Evolutionary conservation across 2,797 vertebrate species (phyloP), one percentile per base, ranked within the genome.

Genomic region (Staurois parvus): DNA sequence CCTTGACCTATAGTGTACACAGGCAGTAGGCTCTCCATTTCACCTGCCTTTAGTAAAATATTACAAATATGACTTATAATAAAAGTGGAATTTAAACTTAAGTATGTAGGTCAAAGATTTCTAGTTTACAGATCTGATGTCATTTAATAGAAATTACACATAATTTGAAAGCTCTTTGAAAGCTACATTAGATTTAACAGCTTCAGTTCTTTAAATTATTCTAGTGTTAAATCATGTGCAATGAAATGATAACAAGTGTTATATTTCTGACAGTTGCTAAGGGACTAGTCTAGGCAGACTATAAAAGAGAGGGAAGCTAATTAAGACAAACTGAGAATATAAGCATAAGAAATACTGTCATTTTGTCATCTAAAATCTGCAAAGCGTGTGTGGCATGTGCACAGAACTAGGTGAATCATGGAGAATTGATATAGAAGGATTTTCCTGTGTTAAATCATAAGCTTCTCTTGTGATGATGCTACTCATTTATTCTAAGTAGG

Each of bases 281-380:
- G 80, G 85, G 75, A 86, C 74, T 86, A 56, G 75, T 86, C 24
- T 86, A 83, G 69, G 29, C 79, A 77, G 79, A 45, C 34, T 81
- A 81, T 67, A 78, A 72, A 81, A 40, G 37, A 82, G 73, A 64
- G 24, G 34, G 73, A 83, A 73, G 74, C 67, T 79, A 86, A 86
- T 86, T 86, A 86, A 79, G 80, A 83, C 80, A 86, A 86, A 86
- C 37, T 86, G 73, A 72, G 73, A 77, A 48, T 70, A 83, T 78
- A 86, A 69, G 68, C 45, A 83, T 78, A 73, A 77, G 17, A 86
- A 82, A n/a, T 76, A 64, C 48, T 81, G 73, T 70, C 79, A 80
- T 73, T 85, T 81, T 85, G 72, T 81, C 66, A 85, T 76, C 28
- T 72, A 76, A 72, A 62, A 45, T 76, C 76, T 30, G 75, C 56